Conservation (phyloP, 2,888 invertebrate species). For the Mythimna lalbum region DNA sequence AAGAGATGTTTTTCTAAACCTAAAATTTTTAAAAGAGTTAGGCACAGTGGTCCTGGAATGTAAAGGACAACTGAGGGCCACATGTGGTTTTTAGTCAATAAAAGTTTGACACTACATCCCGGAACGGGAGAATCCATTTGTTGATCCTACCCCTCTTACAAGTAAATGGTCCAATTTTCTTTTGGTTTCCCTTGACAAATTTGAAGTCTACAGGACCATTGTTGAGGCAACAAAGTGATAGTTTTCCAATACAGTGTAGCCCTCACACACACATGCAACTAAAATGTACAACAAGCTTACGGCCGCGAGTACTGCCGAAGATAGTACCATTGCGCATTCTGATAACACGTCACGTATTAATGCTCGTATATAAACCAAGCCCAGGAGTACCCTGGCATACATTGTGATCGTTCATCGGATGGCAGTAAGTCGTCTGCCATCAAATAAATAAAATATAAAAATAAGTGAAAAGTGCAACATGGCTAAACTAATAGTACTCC, state of each 20-base stretch:
- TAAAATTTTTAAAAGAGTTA: no score
- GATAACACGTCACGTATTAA: constrained; percentile 89
- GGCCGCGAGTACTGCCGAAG: constrained; percentile 75
- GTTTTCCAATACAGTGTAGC: constrained; percentile 82
- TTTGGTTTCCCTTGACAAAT: constrained; percentile 57
- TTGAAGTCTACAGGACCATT: constrained; percentile 55
- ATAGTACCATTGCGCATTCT: constrained; percentile 81
- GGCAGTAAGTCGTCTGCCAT: constrained; percentile 87
- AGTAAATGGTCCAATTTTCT: constrained; percentile 42
- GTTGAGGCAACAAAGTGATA: constrained; percentile 76
- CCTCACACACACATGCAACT: constrained; percentile 77
- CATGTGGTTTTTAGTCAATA: no score
- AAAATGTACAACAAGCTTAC: constrained; percentile 80
- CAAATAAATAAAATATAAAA: constrained; percentile 63
- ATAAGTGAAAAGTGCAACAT: constrained; percentile 78
- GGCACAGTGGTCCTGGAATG: no score
- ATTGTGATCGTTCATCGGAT: constrained; percentile 85
- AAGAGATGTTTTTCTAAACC: no score
- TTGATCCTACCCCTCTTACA: no score
- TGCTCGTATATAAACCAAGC: constrained; percentile 90
- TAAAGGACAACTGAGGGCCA: no score
- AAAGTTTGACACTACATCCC: no score
- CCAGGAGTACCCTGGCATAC: constrained; percentile 87
- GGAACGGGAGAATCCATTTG: no score
- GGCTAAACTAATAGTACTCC: constrained; percentile 85